Evolutionary conservation across 2,888 invertebrate genomes (phyloP), one percentile per base, ranked within the genome.

Genomic region (Stramonita haemastoma): DNA sequence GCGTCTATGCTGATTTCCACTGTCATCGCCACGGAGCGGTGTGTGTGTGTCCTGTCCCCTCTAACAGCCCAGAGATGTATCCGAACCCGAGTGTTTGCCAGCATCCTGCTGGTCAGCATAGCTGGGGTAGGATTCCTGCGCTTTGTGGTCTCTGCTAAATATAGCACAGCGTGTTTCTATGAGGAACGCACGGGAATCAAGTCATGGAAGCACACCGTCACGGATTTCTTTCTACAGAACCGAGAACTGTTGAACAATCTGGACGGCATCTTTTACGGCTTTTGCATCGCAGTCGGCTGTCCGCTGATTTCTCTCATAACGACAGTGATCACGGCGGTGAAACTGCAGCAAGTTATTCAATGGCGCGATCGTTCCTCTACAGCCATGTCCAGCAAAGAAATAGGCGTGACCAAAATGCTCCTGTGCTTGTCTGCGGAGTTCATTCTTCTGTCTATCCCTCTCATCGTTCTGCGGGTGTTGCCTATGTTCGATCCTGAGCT

Each of bases 21-120:
- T n/a, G 57, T 66, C 36, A 88, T 88, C 83, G 60, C 88, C 32
- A 36, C n/a, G 19, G 88, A 88, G 29, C 57, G 88, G 15, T 88
- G 88, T 46, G 26, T 88, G 17, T 88, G 88, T 36, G 88, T 88
- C 22, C 19, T 88, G 70, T 83, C 84, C 32, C 88, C 88, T 17
- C 36, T 88, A 11, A 34, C 70, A n/a, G 57, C 88, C 17, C 88
- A 36, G 29, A 46, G 36, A 56, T 36, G 79, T 15, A 60, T 88
- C 26, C 34, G 26, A 8, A 66, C 88, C n/a, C 84, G 84, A 32
- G 81, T 66, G 26, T 8, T 81, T 26, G 46, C 29, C 26, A 5
- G 26, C 11, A 26, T 81, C 11, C 5, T 81, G 13, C 36, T 46
- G 17, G 36, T 66, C 36, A 29, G 60, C n/a, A 36, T 46, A 32